These are phyloP conservation scores for Ctenochaetus hawaiiensis DNA, from an alignment of 2,797 vertebrate species.

Conservation along the genomic window DNA sequence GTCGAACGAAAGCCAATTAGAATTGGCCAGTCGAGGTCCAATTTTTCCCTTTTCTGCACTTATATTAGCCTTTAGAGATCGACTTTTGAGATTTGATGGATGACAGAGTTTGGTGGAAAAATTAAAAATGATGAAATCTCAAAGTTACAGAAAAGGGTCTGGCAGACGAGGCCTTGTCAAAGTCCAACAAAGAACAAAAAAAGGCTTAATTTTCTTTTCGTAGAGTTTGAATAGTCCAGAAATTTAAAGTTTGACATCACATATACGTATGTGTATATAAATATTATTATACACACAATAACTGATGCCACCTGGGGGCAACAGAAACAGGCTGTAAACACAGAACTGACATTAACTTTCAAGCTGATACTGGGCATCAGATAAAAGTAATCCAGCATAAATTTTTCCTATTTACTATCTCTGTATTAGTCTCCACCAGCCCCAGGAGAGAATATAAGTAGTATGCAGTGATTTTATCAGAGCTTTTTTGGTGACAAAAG, in stretches of 20 bases:
- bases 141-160: background rate
- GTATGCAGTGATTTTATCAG: background rate
- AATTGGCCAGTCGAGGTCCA: slow-evolving; percentile 17
- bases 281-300: no score
- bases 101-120: slow-evolving; percentile 11
- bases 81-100: slow-evolving; percentile 4
- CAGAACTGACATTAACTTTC: background rate
- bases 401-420: background rate
- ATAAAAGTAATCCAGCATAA: background rate
- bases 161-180: no score
- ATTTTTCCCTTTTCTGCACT: slow-evolving; percentile 20
- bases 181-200: no score
- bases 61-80: slow-evolving; percentile 5
- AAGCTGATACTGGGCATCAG: background rate
- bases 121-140: slow-evolving; percentile 5
- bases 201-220: no score
- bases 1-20: slow-evolving; percentile 22
- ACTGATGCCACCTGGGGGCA: no score
- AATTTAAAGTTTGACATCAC: no score
- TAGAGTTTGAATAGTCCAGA: no score
- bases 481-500: background rate
- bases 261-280: no score
- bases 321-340: background rate
- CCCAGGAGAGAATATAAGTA: no score
- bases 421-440: background rate